Percentiles rank a stretch among this genome's conserved stretches.
phyloP scores from a whole-genome alignment of 2,888 invertebrate species.

The Nephrotoma guestfalica region DNA sequence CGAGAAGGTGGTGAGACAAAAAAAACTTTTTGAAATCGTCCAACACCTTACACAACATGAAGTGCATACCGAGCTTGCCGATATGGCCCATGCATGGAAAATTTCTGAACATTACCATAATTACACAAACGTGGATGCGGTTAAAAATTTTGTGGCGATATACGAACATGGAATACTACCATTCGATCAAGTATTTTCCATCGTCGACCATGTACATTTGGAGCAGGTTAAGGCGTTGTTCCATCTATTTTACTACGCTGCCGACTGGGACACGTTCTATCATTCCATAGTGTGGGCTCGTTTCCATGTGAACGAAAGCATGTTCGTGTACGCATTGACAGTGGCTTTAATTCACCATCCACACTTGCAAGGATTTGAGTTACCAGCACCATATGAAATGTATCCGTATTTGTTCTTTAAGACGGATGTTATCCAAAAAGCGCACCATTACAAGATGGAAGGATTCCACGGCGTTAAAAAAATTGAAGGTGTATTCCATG shows the following conservation, averaged over 20 bases:
- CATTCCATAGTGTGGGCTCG: conserved; percentile 55
- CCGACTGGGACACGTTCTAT: conserved; percentile 59
- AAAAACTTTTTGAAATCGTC: conserved; percentile 36
- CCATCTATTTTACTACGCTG: conserved; percentile 52
- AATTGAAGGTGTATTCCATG: conserved; percentile 35
- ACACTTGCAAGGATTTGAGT: conserved; percentile 40
- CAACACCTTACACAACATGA: conserved; percentile 46
- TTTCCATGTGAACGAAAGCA: conserved; percentile 42
- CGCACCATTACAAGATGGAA: conserved; percentile 37
- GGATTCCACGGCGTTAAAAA: conserved; percentile 39
- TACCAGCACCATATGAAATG: conserved; percentile 55
- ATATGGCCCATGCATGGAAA: conserved; percentile 42
- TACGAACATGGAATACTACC: conserved; percentile 34
- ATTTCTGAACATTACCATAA: conserved; percentile 43
- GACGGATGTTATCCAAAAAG: conserved; percentile 37
- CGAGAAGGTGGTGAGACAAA: conserved; percentile 35
- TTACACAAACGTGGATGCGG: conserved; percentile 45
- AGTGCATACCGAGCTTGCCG: conserved; percentile 22
- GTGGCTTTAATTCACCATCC: conserved; percentile 42
- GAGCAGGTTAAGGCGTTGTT: conserved; percentile 45
- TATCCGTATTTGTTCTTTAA: conserved; percentile 49
- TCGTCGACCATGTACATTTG: conserved; percentile 20
- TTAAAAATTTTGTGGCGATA: conserved; percentile 39
- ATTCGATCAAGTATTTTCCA: conserved; percentile 24
- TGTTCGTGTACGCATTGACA: conserved; percentile 46